These are phyloP conservation scores for Zeuzera pyrina DNA, from an alignment of 2,888 invertebrate genomes.

Conservation along the genomic window DNA sequence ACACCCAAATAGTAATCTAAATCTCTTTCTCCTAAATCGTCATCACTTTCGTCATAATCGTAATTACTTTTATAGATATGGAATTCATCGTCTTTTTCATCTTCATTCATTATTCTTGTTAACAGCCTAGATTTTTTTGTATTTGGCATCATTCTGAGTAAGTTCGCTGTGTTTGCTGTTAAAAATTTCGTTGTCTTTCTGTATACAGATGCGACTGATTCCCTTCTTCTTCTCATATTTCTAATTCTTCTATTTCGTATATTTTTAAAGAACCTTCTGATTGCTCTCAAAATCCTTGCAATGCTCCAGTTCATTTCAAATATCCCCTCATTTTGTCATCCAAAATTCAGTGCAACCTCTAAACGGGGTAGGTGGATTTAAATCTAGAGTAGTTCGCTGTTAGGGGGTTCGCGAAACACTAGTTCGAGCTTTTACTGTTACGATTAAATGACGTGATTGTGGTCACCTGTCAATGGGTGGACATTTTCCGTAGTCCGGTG, in stretches of 20 bases:
- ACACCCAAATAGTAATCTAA: constrained; percentile 60
- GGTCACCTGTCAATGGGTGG: constrained; percentile 50
- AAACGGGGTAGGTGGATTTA: no score
- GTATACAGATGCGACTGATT: constrained; percentile 57
- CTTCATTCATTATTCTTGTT: constrained; percentile 34
- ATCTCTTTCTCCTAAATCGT: constrained; percentile 49
- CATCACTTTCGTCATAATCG: constrained; percentile 26
- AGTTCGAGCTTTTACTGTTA: constrained; percentile 44
- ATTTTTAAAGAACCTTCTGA: constrained; percentile 24
- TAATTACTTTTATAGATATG: constrained; percentile 16
- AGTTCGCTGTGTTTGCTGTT: constrained; percentile 43
- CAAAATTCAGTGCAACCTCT: constrained; percentile 3
- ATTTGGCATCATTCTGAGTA: constrained; percentile 50
- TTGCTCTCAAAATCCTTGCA: constrained; percentile 20
- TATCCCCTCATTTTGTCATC: no score
- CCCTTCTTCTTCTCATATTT: constrained; percentile 44
- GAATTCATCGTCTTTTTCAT: constrained; percentile 17
- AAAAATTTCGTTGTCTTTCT: constrained; percentile 61
- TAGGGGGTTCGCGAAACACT: constrained; percentile 38
- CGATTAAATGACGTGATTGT: constrained; percentile 53
- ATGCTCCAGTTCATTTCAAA: constrained; percentile 23
- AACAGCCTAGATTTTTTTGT: constrained; percentile 36
- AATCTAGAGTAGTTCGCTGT: constrained; percentile 30
- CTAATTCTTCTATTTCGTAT: constrained; percentile 28
- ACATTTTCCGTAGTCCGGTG: constrained; percentile 30